Evolutionary conservation across 2,888 invertebrate species (phyloP), one percentile per base, ranked within the genome.

Genomic region (Tipula unca): DNA sequence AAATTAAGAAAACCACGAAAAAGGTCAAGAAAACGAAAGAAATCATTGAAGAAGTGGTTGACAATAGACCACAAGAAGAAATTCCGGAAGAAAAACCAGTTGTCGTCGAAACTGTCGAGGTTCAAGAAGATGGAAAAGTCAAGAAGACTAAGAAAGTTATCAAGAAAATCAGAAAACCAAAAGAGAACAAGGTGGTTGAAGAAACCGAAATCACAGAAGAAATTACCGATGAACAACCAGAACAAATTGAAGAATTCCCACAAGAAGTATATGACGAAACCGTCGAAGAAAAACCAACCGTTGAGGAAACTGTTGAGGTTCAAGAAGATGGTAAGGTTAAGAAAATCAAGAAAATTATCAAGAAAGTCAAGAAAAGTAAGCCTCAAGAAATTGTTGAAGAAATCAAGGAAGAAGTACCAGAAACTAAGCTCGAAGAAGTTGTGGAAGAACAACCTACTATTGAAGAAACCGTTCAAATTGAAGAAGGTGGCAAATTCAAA

Each of bases 1-100:
- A 89, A 85, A 48, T 48, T 48, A 88, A 88, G 39, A 89, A 89
- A 87, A 89, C 89, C 85, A 90, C 89, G 87, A 29, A 29, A 5
- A 84, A 48, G 6, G 48, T 48, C 8, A 48, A 48, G 48, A 48
- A 48, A 17, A 48, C 48, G 6, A 48, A 48, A 48, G 48, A 48
- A 17, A 48, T 48, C 6, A 85, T 82, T 5, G 17, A 48, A 17
- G 86, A 82, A 8, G 82, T 82, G 1, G 48, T 48, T 48, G 48
- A 48, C 17, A 17, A 4, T 29, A 87, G 86, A 87, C 86, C 14
- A 85, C 86, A 85, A 85, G 85, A 85, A 85, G 82, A 82, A 82
- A 82, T 82, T n/a, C 29, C 29, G 14, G 85, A 85, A 86, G 5
- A 82, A 13, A 29, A 29, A n/a, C 82, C 82, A 10, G 29, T 85